Evolutionary conservation across 2,113 vertebrate species (phyloP), one percentile per base, ranked within the genome.

Genomic region (Terrapene triunguis): DNA sequence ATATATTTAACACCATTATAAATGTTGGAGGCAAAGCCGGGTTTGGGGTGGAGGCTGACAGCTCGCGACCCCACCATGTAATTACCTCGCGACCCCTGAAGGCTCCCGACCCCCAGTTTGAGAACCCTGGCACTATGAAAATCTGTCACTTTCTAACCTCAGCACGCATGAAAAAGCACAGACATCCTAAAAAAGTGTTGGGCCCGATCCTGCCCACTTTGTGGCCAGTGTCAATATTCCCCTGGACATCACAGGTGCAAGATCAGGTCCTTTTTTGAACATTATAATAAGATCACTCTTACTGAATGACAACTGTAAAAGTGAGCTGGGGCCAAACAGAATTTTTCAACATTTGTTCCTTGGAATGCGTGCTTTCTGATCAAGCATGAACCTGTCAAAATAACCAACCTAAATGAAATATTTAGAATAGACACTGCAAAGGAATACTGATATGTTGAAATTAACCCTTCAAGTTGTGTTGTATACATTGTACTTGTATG

Each of bases 281-380:
- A 5, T 17, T 42, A 24, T 27, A 32, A 72, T 38, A 38, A 38
- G 65, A 21, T 72, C 14, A 38, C 85, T 50, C 48, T 57, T 35
- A 80, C 72, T 78, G 17, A 27, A 54, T 59, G 57, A 59, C 25
- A 92, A 69, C 2, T 25, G 25, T 22, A 54, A 24, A 0, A 0
- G 27, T n/a, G 0, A 0, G 5, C 22, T 81, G 54, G 38, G 7
- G 27, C 47, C 10, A 27, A 42, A 29, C 3, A 47, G 32, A 12
- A n/a, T 44, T 74, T 69, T 2, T 0, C 8, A 78, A 48, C 1
- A 1, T 21, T 12, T 53, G 19, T 32, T 88, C 72, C 35, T 2
- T n/a, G 13, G 78, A 80, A 90, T 72, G 48, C 80, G 21, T 25
- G 32, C 44, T 76, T 16, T 55, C 54, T 80, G 76, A 35, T 72